Base-by-base conservation (phyloP, 2,888 invertebrate species). In the Perizoma affinitatum region DNA sequence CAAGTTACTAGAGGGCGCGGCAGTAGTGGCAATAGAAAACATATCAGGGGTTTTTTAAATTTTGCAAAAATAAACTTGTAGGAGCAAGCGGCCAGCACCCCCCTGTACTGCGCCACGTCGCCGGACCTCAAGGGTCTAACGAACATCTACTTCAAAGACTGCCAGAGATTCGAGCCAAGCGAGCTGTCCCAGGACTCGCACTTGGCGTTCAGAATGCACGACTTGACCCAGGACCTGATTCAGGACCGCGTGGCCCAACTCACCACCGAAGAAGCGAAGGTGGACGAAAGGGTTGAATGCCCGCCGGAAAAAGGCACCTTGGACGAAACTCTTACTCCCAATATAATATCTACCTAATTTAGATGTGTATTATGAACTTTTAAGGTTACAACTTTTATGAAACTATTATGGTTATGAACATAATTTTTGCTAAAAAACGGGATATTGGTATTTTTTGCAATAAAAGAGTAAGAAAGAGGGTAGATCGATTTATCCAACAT, bases 31-130 rank as follows among this genome's bases (percentile, higher is more conserved):
- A 22, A 22, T 22, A 3, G 22, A 22, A 22, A 22, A 22, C 22
- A 22, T 3, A 22, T 22, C 22, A 3, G 22, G 22, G 22, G 3
- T 22, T 22, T 22, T 1, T 22, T 2, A 2, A 22, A 22, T 22
- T 22, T 22, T 22, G 3, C 22, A 22, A 22, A 22, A 22, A 22
- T 22, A 22, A 22, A 22, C 22, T 22, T 22, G 22, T 22, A 97
- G 96, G 95, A 96, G 92, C 98, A 99, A 93, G 98, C 97, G 7
- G 97, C 98, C 0, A 95, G 97, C 65, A 98, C 98, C 0, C 94
- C 95, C 1, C 92, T 98, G 10, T 98, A 96, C 86, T 98, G 97
- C 85, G 97, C 98, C 6, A 96, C 96, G 0, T 96, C 97, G 0
- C 93, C 95, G 2, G 97, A 97, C 70, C 88, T 98, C 61, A 93